These are phyloP conservation scores for Zosterops borbonicus DNA, from an alignment of 2,113 vertebrate genomes.

Conservation along the genomic window DNA sequence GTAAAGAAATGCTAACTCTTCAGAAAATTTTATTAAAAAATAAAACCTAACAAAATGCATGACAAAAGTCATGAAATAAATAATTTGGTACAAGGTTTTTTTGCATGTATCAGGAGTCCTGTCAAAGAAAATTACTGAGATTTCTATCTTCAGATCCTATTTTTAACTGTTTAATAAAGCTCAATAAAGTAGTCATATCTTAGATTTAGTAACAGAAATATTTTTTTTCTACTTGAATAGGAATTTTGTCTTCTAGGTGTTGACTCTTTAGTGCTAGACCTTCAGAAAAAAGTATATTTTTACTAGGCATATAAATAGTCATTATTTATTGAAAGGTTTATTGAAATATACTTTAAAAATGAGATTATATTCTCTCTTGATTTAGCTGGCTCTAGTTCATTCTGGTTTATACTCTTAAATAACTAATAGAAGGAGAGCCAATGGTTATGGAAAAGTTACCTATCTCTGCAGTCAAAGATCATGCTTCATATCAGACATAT, in stretches of 20 bases:
- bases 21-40: not conserved
- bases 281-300: not conserved
- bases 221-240: not conserved
- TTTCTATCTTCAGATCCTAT: not conserved
- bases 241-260: not conserved
- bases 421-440: not conserved
- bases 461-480: not conserved
- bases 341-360: not conserved
- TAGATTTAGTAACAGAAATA: not conserved
- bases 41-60: not conserved
- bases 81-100: not conserved
- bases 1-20: not conserved
- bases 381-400: not conserved
- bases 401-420: not conserved
- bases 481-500: not conserved
- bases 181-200: not conserved
- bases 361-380: not conserved
- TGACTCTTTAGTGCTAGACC: not conserved
- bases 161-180: not conserved
- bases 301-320: not conserved
- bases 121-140: not conserved
- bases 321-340: not conserved
- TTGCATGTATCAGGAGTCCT: not conserved
- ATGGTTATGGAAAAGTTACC: not conserved
- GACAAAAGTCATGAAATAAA: not conserved